A percentile compares a stretch with the other conserved stretches of the same genome.
Conservation (phyloP, 2,888 invertebrate genomes). For the Gortyna flavago region DNA sequence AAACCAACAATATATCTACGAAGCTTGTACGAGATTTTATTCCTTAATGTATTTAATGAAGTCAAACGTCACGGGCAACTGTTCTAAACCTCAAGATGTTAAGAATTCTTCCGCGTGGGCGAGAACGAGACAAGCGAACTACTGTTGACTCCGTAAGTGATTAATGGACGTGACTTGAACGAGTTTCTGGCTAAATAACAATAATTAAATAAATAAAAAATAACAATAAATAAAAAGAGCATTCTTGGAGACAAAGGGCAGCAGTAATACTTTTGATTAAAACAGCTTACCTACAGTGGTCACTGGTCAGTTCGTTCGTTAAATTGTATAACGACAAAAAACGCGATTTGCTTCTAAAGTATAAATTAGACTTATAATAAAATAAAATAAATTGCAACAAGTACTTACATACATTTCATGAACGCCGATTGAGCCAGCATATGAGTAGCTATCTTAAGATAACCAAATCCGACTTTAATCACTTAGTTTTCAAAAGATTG, state of each 20-base stretch:
- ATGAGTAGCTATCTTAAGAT: neutral
- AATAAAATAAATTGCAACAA: neutral
- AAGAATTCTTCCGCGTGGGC: conserved; percentile 46
- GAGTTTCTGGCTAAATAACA: conserved; percentile 29
- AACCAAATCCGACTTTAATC: neutral
- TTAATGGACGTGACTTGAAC: conserved; percentile 49
- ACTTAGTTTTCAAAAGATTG: neutral
- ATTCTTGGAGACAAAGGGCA: neutral
- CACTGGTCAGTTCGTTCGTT: neutral
- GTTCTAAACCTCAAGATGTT: conserved; percentile 45
- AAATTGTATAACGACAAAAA: neutral
- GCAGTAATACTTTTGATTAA: neutral
- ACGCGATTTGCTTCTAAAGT: neutral
- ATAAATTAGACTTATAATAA: neutral
- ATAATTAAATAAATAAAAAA: too few relatives aligned
- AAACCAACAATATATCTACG: conserved; percentile 14
- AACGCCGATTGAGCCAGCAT: neutral
- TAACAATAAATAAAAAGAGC: too few relatives aligned
- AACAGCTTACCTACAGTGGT: neutral
- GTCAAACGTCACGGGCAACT: conserved; percentile 57
- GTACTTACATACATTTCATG: neutral
- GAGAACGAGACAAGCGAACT: conserved; percentile 39
- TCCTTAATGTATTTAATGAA: conserved; percentile 57
- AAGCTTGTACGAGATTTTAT: conserved; percentile 34
- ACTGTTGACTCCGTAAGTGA: conserved; percentile 50